phyloP scores from a whole-genome alignment of 2,888 invertebrate species.

The Dichetophora obliterata region DNA sequence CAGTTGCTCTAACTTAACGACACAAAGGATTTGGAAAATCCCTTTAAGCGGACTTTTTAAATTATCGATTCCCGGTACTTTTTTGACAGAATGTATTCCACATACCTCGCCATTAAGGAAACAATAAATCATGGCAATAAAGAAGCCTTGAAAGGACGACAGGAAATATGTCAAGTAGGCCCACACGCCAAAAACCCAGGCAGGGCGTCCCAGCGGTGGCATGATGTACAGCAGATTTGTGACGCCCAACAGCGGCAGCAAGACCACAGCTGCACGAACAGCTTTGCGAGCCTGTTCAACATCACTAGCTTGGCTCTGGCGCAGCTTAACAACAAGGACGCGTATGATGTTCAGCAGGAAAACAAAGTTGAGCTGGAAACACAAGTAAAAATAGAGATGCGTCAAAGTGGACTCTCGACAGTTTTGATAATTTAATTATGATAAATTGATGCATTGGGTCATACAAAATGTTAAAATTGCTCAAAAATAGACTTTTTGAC shows the following conservation, averaged over 20 bases:
- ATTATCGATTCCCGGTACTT: no score
- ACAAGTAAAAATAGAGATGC: background rate
- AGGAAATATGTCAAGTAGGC: conserved; percentile 83
- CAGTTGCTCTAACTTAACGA: no score
- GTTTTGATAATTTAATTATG: no score
- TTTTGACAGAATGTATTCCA: conserved; percentile 28
- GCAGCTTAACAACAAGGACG: conserved; percentile 81
- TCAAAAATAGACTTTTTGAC: no score
- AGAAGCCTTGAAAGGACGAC: conserved; percentile 87
- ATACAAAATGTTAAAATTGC: no score
- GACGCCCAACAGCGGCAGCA: conserved; percentile 85
- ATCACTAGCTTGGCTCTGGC: conserved; percentile 80
- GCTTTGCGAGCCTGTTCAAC: conserved; percentile 84
- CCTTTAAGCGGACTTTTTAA: no score
- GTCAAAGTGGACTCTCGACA: no score
- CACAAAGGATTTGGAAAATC: no score
- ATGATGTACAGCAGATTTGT: conserved; percentile 83
- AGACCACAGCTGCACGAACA: conserved; percentile 82
- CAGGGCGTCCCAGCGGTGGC: conserved; percentile 77
- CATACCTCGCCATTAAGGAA: conserved; percentile 86
- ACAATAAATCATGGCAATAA: conserved; percentile 85
- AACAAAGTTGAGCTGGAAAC: conserved; percentile 79
- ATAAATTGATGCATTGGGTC: no score
- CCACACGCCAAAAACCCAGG: conserved; percentile 83
- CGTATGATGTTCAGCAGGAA: conserved; percentile 86